Evolutionary conservation across 2,888 invertebrate genomes (phyloP), one percentile per base, ranked within the genome.

Genomic region (Meliscaeva auricollis): DNA sequence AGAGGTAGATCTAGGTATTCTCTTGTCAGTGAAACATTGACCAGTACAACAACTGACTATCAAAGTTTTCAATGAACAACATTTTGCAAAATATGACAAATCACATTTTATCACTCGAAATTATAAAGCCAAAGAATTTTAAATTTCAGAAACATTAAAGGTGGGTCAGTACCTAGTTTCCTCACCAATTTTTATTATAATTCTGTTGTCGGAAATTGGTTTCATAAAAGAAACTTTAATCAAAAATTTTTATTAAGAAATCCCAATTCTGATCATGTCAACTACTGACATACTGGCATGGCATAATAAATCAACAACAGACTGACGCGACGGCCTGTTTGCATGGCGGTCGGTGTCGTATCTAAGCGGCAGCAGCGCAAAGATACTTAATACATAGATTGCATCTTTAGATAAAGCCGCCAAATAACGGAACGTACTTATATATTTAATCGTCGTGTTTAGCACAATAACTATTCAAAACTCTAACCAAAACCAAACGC

Each of bases 401-500:
- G 46, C 46, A 64, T 73, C 73, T 60, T 54, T 13, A 26, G 48
- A 83, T 77, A 78, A n/a, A 38, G 38, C 60, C 82, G 74, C 73
- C 73, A 74, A 54, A 68, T 83, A 62, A 69, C 73, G 73, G 80
- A 32, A 69, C 30, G 62, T 50, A 69, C 30, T 74, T 58, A 74
- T 41, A 26, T 9, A 38, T 38, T 62, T 69, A 78, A 74, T 78
- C 38, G 64, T 73, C 62, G 8, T 62, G 78, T 66, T 68, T 56
- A 69, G 62, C 69, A 62, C 41, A 74, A 50, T 38, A 48, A 35
- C 54, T 35, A 22, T 35, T 38, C 50, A 48, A 58, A 56, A 66
- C 4, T 46, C 13, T 64, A 9, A 6, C 9, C 15, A 11, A 60
- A 30, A 32, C 30, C 44, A 15, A 58, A 46, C 46, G 17, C 30